Evolutionary conservation across 1,140 invertebrate species (phyloP), one percentile per base, ranked within the genome.

Genomic region (Littorina saxatilis): DNA sequence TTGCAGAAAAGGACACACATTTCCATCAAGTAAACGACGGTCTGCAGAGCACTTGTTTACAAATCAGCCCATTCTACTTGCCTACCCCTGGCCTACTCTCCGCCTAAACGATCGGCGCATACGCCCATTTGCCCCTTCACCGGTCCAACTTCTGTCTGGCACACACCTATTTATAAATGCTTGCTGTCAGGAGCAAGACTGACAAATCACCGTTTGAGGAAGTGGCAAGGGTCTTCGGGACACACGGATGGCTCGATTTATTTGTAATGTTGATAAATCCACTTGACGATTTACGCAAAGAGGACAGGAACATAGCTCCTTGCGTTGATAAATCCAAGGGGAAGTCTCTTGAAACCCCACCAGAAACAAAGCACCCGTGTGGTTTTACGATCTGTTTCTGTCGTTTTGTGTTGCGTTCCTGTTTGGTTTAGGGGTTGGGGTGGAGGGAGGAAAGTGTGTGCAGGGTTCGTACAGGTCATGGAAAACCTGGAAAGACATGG

Each of bases 151-250:
- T 37, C 7, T 73, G 70, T 73, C 70, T 73, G 35, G 29, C 32
- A n/a, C 40, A 32, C 70, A 73, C 70, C 70, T 73, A 73, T 73
- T 73, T 73, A 73, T 73, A 73, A 73, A 73, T 73, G 70, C 43
- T 73, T 73, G 37, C 70, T 73, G 70, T 43, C 70, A 73, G 43
- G 37, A n/a, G n/a, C 39, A 73, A 39, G 70, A 73, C 70, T 73
- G 70, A 73, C 70, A 73, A 73, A 73, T 73, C 23, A 43, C 37
- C 37, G 23, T 43, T 27, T 40, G 37, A 73, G 70, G 70, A 73
- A 43, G 70, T 43, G 40, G 35, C 70, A n/a, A 40, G 35, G 4
- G n/a, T 73, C 70, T 39, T 23, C n/a, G 13, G 70, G 37, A 43
- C n/a, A 43, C 70, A 40, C 39, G 35, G 29, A 23, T 37, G 70